A percentile compares a stretch with the other conserved stretches of the same genome.
Evolutionary conservation across 2,113 vertebrate genomes (phyloP).

Genomic region (Scomber japonicus): DNA sequence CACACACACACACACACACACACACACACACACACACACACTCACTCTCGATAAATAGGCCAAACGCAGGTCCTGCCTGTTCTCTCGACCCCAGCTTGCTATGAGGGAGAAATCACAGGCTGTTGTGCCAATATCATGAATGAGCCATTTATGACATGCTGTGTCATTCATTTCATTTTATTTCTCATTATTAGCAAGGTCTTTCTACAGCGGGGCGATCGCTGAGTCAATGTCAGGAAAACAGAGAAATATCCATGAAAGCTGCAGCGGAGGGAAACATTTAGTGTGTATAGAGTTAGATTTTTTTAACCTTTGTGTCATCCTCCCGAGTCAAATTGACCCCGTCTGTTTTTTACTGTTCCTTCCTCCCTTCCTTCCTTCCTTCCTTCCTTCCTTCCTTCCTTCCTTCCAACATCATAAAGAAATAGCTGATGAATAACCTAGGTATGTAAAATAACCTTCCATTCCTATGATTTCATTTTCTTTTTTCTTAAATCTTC

Average conservation of each 20-base stretch:
- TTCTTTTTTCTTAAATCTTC: too few species aligned
- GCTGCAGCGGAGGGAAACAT: neutral
- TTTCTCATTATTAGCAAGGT: slow-evolving; percentile 51
- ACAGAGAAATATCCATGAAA: too few species aligned
- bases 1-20: neutral
- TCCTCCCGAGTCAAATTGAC: too few species aligned
- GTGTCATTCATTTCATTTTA: slow-evolving; percentile 61
- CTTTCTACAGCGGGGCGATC: slow-evolving; percentile 26
- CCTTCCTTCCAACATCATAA: too few species aligned
- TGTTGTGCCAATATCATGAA: slow-evolving; percentile 62
- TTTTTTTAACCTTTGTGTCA: neutral
- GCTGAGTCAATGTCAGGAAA: slow-evolving; percentile 19
- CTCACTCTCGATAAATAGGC: slow-evolving; percentile 35
- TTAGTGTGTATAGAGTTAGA: neutral
- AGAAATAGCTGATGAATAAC: too few species aligned
- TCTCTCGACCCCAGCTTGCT: slow-evolving; percentile 25
- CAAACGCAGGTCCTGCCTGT: slow-evolving; percentile 40
- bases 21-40: slow-evolving; percentile 40
- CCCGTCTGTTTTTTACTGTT: too few species aligned
- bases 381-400: too few species aligned
- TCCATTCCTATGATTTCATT: too few species aligned
- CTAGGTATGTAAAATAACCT: too few species aligned
- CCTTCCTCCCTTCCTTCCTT: too few species aligned
- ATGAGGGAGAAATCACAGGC: slow-evolving; percentile 59
- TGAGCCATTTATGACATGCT: slow-evolving; percentile 63